A percentile compares a stretch with the other conserved stretches of the same genome.
Conservation (phyloP, 2,113 vertebrate genomes). For the Balaeniceps rex region DNA sequence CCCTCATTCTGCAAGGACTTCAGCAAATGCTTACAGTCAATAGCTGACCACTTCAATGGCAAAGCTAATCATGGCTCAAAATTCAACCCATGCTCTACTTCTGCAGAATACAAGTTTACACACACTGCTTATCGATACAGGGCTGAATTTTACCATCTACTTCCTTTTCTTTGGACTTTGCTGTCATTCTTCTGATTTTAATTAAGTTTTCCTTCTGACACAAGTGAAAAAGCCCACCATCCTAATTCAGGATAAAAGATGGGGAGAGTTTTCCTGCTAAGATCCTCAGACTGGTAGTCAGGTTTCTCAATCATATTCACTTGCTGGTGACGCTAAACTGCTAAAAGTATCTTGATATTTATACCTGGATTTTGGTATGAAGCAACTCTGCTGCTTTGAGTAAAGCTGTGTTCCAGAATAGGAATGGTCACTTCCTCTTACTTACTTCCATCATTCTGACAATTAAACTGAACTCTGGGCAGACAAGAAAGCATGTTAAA, state of each 20-base stretch:
- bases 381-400: neutral
- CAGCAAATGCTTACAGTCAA: neutral
- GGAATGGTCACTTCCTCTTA: neutral
- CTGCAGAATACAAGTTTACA: neutral
- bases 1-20: neutral
- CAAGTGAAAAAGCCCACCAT: neutral
- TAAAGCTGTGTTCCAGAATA: neutral
- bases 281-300: neutral
- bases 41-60: neutral
- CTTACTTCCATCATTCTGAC: neutral
- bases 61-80: neutral
- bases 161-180: neutral
- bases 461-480: neutral
- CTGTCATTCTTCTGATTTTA: neutral
- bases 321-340: neutral
- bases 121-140: neutral
- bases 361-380: neutral
- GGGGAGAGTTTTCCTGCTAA: neutral
- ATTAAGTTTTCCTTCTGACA: neutral
- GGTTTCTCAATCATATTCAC: neutral
- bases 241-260: neutral
- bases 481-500: neutral
- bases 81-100: neutral
- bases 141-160: neutral
- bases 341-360: neutral